These are phyloP conservation scores for Diarsia mendica DNA, from an alignment of 2,888 invertebrate genomes.

Conservation along the genomic window DNA sequence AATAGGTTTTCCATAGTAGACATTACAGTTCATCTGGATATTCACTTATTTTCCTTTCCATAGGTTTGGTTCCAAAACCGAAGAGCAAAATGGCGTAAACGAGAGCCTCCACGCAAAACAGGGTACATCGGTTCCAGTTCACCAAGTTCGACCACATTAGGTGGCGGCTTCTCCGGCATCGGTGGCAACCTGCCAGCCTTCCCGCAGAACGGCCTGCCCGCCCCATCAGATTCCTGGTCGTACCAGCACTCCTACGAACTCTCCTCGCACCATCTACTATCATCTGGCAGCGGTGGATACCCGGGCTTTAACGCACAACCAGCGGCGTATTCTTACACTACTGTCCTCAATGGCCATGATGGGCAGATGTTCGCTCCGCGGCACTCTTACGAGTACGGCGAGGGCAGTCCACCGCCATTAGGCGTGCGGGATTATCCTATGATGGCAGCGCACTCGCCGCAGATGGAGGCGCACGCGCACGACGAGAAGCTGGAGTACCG, in stretches of 20 bases:
- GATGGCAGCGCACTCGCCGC: conserved; percentile 92
- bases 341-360: conserved; percentile 93
- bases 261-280: conserved; percentile 93
- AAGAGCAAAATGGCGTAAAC: conserved; percentile 98
- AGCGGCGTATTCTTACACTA: conserved; percentile 91
- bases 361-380: conserved; percentile 93
- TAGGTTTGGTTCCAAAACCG: conserved; percentile 97
- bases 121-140: conserved; percentile 93
- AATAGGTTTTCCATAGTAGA: not conserved
- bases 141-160: conserved; percentile 92
- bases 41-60: conserved; percentile 29
- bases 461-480: conserved; percentile 88
- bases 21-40: not conserved
- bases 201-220: conserved; percentile 91
- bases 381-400: conserved; percentile 91
- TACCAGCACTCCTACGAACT: conserved; percentile 95
- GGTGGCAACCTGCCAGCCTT: conserved; percentile 88
- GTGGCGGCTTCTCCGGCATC: conserved; percentile 91
- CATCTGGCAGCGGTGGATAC: conserved; percentile 92
- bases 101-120: conserved; percentile 97
- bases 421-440: conserved; percentile 92
- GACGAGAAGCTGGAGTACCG: conserved; percentile 88
- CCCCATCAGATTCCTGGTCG: conserved; percentile 95
- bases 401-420: conserved; percentile 92
- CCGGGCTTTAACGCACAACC: conserved; percentile 91